Percentiles rank a stretch among this genome's conserved stretches.
Evolutionary conservation across 2,797 vertebrate genomes (phyloP).

Genomic region (Sebastes trivittatus): DNA sequence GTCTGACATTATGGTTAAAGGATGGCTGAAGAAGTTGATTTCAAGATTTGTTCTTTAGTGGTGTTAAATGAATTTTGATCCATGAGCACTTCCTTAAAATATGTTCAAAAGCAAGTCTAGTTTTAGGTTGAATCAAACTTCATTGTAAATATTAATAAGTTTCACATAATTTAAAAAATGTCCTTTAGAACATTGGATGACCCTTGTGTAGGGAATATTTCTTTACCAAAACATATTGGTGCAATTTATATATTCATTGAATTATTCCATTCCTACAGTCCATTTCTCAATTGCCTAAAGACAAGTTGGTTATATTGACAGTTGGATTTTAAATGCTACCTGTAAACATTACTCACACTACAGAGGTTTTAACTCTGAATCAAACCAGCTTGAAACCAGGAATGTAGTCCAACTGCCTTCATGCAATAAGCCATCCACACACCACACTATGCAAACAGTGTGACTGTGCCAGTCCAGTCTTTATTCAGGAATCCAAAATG

Average conservation of each 20-base stretch:
- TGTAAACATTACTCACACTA: neutral
- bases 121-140: neutral
- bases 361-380: neutral
- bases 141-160: neutral
- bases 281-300: accelerated
- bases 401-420: neutral
- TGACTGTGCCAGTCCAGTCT: conserved; percentile 36
- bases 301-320: no score
- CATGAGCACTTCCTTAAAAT: neutral
- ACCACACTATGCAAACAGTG: conserved; percentile 23
- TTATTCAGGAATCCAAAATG: conserved; percentile 50
- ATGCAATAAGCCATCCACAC: neutral
- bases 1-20: neutral
- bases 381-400: neutral
- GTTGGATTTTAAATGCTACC: neutral
- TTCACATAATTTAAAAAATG: neutral
- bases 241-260: no score
- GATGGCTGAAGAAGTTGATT: neutral
- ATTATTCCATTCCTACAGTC: accelerated
- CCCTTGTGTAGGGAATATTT: neutral
- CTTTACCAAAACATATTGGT: no score
- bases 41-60: no score
- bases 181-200: neutral
- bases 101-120: neutral
- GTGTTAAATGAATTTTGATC: neutral